Evolutionary conservation across 2,113 vertebrate genomes (phyloP).

Genomic region (Alexandromys fortis): DNA sequence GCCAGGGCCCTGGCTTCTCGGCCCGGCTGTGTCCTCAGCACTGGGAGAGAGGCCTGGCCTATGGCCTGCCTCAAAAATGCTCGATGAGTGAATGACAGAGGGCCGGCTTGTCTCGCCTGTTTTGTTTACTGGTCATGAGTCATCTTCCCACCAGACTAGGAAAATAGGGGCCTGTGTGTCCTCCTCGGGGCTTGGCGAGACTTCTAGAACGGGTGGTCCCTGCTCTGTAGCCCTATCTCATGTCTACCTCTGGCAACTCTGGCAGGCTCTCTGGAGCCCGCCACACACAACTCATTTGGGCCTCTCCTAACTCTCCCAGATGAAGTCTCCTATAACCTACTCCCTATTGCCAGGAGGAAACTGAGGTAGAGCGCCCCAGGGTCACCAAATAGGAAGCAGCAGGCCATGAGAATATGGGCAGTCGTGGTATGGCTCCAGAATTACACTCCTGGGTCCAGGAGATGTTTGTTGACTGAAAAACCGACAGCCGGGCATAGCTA

Average conservation of each 20-base stretch:
- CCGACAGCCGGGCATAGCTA: background rate
- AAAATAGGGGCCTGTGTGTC: constrained; percentile 59
- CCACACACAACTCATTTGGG: background rate
- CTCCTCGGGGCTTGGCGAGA: constrained; percentile 10
- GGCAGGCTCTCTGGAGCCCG: background rate
- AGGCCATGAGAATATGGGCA: background rate
- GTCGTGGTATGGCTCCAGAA: background rate
- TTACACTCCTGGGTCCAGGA: background rate
- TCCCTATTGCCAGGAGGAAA: constrained; percentile 1
- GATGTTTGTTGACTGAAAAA: background rate
- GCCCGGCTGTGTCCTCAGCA: background rate
- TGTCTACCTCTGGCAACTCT: background rate
- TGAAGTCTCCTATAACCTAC: background rate
- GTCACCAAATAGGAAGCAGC: background rate
- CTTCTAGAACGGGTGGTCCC: constrained; percentile 24
- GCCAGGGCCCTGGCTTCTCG: background rate
- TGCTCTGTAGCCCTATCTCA: background rate
- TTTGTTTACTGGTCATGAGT: constrained; percentile 60
- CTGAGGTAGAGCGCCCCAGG: background rate
- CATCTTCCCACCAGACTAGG: constrained; percentile 54
- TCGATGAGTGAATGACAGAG: constrained; percentile 65
- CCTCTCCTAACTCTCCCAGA: background rate
- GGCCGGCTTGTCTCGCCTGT: constrained; percentile 49
- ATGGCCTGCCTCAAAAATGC: background rate
- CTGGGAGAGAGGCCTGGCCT: background rate